Evolutionary conservation across 2,888 invertebrate genomes (phyloP), one percentile per base, ranked within the genome.

Genomic region (Cyaniris semiargus): DNA sequence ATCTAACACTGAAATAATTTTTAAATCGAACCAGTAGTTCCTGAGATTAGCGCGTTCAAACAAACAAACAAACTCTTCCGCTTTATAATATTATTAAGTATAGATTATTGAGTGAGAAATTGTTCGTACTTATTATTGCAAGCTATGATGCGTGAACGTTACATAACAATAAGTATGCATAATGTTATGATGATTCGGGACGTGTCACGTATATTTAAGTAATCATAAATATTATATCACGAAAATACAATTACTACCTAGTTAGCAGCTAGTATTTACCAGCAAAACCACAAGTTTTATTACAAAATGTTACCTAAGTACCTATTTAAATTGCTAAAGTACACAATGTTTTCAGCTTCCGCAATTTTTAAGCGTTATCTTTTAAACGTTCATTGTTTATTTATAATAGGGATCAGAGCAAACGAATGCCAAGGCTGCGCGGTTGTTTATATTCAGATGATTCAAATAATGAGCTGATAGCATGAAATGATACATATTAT

Each of bases 381-480:
- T 76, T 77, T 74, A 58, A 79, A 76, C 79, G 76, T 77, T 79
- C 78, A 77, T 74, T 78, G 60, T 77, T 80, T 82, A 83, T 83
- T 80, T 82, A 79, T 80, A 78, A 79, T 60, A 23, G 23, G 60
- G 79, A 80, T 80, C 78, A 79, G 81, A 78, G 78, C 80, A 79
- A 80, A 78, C 75, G 75, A 78, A 79, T 78, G 81, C 81, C 82
- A 83, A 84, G 84, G 83, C 80, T 80, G 77, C 53, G 77, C 79
- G 76, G 77, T 70, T 75, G 77, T 76, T 53, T 80, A 76, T 78
- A 80, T 79, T 80, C 76, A 79, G 58, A 77, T 70, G 70, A 60
- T 70, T 56, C 27, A 72, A 72, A 23, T 44, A 38, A 23, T 48
- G 21, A 70, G 70, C 21, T 60, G 23, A 60, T 60, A 18, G 53